These are phyloP conservation scores for Craniophora ligustri DNA, from an alignment of 2,888 invertebrate genomes.

Conservation along the genomic window DNA sequence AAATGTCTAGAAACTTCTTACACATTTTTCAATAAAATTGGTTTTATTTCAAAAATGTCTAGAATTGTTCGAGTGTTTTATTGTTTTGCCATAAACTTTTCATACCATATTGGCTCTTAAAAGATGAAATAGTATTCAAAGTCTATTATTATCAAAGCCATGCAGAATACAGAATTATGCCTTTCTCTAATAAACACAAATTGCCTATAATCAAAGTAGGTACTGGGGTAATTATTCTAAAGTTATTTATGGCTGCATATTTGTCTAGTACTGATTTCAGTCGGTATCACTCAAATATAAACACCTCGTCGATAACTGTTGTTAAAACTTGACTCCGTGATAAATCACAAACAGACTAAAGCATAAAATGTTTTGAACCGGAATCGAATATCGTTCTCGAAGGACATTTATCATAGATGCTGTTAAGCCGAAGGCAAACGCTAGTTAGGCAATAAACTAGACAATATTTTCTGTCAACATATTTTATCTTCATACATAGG, in stretches of 20 bases:
- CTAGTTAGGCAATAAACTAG: slow-evolving; percentile 33
- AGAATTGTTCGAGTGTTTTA: too few relatives aligned
- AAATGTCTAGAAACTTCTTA: too few relatives aligned
- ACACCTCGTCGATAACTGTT: slow-evolving; percentile 42
- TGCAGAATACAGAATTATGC: background rate
- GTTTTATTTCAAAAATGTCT: too few relatives aligned
- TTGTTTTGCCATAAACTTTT: too few relatives aligned
- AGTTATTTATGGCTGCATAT: slow-evolving; percentile 29
- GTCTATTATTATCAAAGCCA: too few relatives aligned
- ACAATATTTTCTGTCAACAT: too few relatives aligned
- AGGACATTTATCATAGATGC: slow-evolving; percentile 48
- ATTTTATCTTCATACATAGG: too few relatives aligned
- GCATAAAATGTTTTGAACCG: slow-evolving; percentile 44
- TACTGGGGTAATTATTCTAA: slow-evolving; percentile 25
- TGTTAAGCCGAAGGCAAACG: slow-evolving; percentile 29
- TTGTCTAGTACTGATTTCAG: slow-evolving; percentile 26
- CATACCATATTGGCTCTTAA: too few relatives aligned
- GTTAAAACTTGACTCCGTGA: slow-evolving; percentile 37
- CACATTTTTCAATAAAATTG: too few relatives aligned
- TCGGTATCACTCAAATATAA: slow-evolving; percentile 42
- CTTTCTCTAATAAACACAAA: background rate
- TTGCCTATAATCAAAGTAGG: slow-evolving; percentile 4
- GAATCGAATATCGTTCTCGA: slow-evolving; percentile 48
- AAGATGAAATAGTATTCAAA: too few relatives aligned
- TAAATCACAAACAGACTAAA: slow-evolving; percentile 36